Evolutionary conservation across 1,140 invertebrate genomes (phyloP).

Genomic region (Ladona fulva): DNA sequence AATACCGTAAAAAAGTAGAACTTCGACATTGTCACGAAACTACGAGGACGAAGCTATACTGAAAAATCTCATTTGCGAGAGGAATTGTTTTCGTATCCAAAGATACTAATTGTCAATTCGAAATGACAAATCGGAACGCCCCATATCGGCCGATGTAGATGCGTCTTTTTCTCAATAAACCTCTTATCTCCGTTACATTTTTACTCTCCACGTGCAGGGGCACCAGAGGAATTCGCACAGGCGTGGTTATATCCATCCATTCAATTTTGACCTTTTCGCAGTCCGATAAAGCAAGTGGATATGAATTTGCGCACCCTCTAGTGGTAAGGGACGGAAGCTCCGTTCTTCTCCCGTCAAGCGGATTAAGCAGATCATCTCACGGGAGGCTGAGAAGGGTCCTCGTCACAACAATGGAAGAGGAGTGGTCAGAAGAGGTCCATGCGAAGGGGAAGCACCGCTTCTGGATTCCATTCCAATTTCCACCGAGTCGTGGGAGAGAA

Average conservation of each 20-base stretch:
- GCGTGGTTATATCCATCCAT: background rate
- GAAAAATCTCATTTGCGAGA: no score
- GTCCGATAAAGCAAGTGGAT: background rate
- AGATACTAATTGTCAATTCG: no score
- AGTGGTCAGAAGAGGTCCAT: background rate
- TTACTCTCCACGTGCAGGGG: background rate
- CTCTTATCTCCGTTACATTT: no score
- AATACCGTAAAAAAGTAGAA: no score
- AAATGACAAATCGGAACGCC: no score
- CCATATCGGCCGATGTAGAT: no score
- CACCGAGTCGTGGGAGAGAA: no score
- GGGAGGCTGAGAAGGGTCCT: conserved; percentile 5
- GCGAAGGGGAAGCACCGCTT: background rate
- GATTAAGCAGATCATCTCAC: conserved; percentile 9
- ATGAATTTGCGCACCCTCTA: conserved; percentile 4
- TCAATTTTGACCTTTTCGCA: background rate
- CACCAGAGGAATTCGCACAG: background rate
- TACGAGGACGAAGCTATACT: no score
- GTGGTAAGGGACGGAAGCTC: background rate
- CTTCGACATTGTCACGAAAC: no score
- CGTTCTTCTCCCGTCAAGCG: conserved; percentile 1
- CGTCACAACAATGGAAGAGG: background rate
- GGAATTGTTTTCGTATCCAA: no score
- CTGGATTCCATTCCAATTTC: no score
- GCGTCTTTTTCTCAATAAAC: no score